These are phyloP conservation scores for Holacanthella duospinosa DNA, from an alignment of 2,888 invertebrate species.

Conservation along the genomic window DNA sequence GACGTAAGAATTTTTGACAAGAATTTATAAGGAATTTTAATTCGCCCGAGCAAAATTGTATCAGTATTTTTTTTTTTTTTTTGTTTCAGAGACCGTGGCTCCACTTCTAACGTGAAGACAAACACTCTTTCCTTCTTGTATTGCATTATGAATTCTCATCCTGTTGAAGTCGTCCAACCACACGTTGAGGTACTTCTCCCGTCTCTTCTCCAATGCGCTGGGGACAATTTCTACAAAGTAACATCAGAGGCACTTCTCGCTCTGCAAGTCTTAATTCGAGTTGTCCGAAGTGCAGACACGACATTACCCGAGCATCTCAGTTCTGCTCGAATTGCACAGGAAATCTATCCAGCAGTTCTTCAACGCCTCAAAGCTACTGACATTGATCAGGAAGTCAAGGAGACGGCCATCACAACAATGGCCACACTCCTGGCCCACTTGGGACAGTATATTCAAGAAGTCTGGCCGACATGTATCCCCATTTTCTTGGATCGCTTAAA, in stretches of 20 bases:
- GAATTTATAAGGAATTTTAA: slow-evolving; percentile 7
- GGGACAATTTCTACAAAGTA: slow-evolving; percentile 96
- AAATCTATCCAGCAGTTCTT: slow-evolving; percentile 33
- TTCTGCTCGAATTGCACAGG: slow-evolving; percentile 23
- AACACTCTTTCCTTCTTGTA: slow-evolving; percentile 88
- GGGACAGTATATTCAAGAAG: slow-evolving; percentile 51
- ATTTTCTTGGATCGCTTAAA: slow-evolving; percentile 87
- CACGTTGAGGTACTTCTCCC: slow-evolving; percentile 69
- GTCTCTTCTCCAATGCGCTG: slow-evolving; percentile 76
- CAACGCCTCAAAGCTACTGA: slow-evolving; percentile 71
- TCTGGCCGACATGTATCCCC: slow-evolving; percentile 76
- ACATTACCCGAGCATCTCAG: slow-evolving; percentile 21
- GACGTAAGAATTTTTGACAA: slow-evolving; percentile 43
- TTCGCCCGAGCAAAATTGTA: too few species aligned
- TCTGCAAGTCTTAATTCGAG: slow-evolving; percentile 84
- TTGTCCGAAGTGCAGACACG: slow-evolving; percentile 55
- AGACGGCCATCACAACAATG: slow-evolving; percentile 92
- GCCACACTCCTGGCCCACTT: slow-evolving; percentile 87
- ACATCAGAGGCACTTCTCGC: slow-evolving; percentile 91
- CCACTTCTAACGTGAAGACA: slow-evolving; percentile 95
- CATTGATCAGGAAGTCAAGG: slow-evolving; percentile 98
- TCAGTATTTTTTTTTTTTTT: background rate
- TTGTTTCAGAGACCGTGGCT: slow-evolving; percentile 67
- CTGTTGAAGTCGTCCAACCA: slow-evolving; percentile 64
- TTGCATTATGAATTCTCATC: slow-evolving; percentile 68